Percentiles rank a stretch among this genome's conserved stretches.
These are phyloP conservation scores for Strix aluco DNA, from an alignment of 2,113 vertebrate genomes.

Conservation along the genomic window DNA sequence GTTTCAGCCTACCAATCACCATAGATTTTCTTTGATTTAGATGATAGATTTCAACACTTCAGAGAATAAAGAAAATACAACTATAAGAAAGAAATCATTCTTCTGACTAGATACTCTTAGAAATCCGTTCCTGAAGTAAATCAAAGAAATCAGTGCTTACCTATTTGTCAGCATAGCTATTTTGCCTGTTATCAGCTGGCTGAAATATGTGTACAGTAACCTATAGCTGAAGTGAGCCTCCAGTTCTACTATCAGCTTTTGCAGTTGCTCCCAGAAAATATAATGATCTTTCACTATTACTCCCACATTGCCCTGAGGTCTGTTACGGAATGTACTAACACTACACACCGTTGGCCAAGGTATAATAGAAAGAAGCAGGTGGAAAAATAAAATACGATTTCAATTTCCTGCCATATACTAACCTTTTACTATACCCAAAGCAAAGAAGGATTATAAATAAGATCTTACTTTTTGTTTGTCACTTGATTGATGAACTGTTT, in stretches of 20 bases:
- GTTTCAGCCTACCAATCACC: neutral
- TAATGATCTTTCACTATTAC: neutral
- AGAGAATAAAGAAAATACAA: neutral
- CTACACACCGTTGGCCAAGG: neutral
- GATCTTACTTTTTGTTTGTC: conserved; percentile 14
- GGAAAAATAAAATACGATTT: conserved; percentile 38
- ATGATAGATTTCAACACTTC: neutral
- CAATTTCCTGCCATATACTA: conserved; percentile 32
- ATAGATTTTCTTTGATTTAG: neutral
- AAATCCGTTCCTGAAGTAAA: neutral
- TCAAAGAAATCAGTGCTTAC: neutral
- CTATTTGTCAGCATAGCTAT: neutral
- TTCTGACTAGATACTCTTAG: neutral
- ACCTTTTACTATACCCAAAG: neutral
- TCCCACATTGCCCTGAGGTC: neutral
- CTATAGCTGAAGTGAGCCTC: neutral
- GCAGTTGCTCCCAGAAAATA: conserved; percentile 1
- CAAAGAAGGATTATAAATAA: conserved; percentile 19
- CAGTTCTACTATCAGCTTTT: neutral
- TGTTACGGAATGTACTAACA: neutral
- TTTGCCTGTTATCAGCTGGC: neutral
- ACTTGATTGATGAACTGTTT: conserved; percentile 59
- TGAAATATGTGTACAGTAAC: neutral
- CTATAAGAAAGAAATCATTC: neutral
- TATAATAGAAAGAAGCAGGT: conserved; percentile 22